Evolutionary conservation across 2,888 invertebrate genomes (phyloP).

Genomic region (Drosophila crucigera): DNA sequence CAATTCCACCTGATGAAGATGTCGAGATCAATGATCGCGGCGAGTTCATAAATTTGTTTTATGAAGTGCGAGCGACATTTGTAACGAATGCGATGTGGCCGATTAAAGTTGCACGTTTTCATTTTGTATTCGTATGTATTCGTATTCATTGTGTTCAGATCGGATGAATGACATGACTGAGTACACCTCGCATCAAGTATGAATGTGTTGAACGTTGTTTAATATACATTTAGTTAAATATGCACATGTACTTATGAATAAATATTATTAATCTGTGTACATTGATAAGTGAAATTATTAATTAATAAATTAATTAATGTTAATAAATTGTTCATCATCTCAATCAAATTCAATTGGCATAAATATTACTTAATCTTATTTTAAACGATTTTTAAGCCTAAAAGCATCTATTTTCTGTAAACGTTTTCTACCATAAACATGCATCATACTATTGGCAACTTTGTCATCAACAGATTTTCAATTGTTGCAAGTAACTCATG

Average conservation of each 20-base stretch:
- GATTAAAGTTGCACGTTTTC: conserved; percentile 64
- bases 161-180: conserved; percentile 29
- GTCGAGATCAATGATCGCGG: conserved; percentile 81
- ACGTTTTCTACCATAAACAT: conserved; percentile 19
- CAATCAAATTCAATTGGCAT: neutral
- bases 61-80: conserved; percentile 82
- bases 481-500: conserved; percentile 64
- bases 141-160: conserved; percentile 58
- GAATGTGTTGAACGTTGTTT: neutral
- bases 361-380: neutral
- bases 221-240: neutral
- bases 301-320: too few relatives aligned
- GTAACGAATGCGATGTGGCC: conserved; percentile 76
- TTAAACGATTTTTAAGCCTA: neutral
- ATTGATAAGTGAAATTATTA: neutral
- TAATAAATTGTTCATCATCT: neutral
- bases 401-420: too few relatives aligned
- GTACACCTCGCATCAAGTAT: neutral
- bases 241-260: neutral
- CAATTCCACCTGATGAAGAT: conserved; percentile 78
- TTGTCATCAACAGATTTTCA: conserved; percentile 77
- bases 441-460: conserved; percentile 50
- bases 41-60: conserved; percentile 82
- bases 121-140: conserved; percentile 47
- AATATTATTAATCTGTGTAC: neutral